Evolutionary conservation across 2,797 vertebrate species (phyloP).

Genomic region (Agapornis canus): DNA sequence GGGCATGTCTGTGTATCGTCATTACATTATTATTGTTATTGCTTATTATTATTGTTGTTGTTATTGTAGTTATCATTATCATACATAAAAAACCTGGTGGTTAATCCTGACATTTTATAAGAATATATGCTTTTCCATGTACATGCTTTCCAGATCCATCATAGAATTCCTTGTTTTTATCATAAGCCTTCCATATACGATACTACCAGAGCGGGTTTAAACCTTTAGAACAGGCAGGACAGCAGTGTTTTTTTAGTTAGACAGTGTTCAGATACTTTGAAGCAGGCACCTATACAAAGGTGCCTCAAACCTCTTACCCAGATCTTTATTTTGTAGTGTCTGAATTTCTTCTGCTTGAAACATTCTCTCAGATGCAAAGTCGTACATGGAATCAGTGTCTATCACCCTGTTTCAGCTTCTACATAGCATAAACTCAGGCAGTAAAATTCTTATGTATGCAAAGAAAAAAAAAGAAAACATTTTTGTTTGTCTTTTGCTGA

Average conservation of each 20-base stretch:
- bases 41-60: background rate
- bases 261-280: rapidly evolving
- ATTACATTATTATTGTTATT: background rate
- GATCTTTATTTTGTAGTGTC: background rate
- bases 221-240: background rate
- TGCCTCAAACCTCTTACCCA: background rate
- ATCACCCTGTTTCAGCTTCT: background rate
- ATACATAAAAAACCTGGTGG: background rate
- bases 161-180: background rate
- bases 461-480: background rate
- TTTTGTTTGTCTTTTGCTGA: background rate
- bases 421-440: background rate
- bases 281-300: background rate
- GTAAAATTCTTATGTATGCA: background rate
- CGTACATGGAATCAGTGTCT: rapidly evolving
- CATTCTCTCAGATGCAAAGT: background rate
- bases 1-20: background rate
- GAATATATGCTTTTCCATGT: background rate
- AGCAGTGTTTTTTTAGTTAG: background rate
- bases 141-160: background rate
- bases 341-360: background rate
- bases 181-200: background rate
- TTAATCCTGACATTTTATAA: background rate
- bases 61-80: background rate
- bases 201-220: background rate